Conservation (phyloP, 2,888 invertebrate genomes). For the Pimpla rufipes region DNA sequence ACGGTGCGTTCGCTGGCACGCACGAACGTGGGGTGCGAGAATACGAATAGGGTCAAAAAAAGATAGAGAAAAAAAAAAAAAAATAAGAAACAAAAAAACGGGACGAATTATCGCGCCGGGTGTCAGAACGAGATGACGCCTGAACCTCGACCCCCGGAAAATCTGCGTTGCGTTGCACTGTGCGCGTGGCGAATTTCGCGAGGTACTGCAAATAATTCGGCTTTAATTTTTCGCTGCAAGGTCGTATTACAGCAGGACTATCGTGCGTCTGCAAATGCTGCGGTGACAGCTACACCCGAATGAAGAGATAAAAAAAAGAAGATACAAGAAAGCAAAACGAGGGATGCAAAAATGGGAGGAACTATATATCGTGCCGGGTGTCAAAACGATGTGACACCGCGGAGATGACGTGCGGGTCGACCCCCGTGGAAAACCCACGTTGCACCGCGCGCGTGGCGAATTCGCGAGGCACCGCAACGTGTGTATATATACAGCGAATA, state of each 20-base stretch:
- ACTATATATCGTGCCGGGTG: constrained; percentile 6
- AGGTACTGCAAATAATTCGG: too few relatives aligned
- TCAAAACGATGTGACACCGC: too few relatives aligned
- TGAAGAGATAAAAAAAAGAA: neutral
- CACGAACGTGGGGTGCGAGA: constrained; percentile 21
- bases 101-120: constrained; percentile 33
- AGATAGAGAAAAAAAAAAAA: constrained; percentile 4
- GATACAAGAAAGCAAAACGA: neutral
- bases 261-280: too few relatives aligned
- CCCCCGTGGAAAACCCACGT: constrained; percentile 16
- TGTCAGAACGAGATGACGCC: constrained; percentile 32
- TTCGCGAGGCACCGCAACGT: constrained; percentile 2
- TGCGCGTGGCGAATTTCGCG: too few relatives aligned
- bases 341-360: neutral
- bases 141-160: too few relatives aligned
- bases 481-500: neutral
- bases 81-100: neutral
- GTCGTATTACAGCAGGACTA: too few relatives aligned
- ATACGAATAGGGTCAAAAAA: too few relatives aligned
- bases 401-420: constrained; percentile 22
- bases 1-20: constrained; percentile 11
- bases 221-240: too few relatives aligned
- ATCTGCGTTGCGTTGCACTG: too few relatives aligned
- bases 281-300: neutral
- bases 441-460: constrained; percentile 26